Conservation (phyloP, 2,113 vertebrate species). For the Sinocyclocheilus rhinocerous region DNA sequence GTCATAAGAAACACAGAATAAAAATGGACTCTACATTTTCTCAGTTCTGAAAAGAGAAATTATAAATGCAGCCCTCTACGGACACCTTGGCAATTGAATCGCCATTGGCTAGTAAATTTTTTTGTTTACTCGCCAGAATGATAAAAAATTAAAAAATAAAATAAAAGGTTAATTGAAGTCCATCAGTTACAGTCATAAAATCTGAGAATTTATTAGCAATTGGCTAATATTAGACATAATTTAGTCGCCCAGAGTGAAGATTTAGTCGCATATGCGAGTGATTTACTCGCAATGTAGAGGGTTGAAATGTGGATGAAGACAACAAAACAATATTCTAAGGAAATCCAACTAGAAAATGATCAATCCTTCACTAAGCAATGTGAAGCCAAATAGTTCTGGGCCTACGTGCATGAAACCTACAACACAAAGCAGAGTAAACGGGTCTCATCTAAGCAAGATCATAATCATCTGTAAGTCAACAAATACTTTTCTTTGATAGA, state of each 20-base stretch:
- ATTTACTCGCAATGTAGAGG: too few relatives aligned
- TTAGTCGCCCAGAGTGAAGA: too few relatives aligned
- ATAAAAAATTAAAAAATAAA: too few relatives aligned
- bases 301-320: background rate
- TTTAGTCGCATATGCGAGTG: too few relatives aligned
- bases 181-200: too few relatives aligned
- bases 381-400: background rate
- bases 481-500: background rate
- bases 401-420: background rate
- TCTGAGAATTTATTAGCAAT: too few relatives aligned
- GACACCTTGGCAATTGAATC: too few relatives aligned
- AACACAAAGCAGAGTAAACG: background rate
- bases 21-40: background rate
- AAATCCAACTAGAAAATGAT: background rate
- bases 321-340: background rate
- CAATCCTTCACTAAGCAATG: background rate
- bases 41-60: background rate
- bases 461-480: background rate
- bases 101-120: too few relatives aligned
- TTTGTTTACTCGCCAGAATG: too few relatives aligned
- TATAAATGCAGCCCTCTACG: background rate
- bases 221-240: too few relatives aligned
- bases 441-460: background rate
- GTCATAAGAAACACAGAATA: background rate
- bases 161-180: too few relatives aligned